Evolutionary conservation across 2,113 vertebrate genomes (phyloP).

Genomic region (Megaceryle torquata): DNA sequence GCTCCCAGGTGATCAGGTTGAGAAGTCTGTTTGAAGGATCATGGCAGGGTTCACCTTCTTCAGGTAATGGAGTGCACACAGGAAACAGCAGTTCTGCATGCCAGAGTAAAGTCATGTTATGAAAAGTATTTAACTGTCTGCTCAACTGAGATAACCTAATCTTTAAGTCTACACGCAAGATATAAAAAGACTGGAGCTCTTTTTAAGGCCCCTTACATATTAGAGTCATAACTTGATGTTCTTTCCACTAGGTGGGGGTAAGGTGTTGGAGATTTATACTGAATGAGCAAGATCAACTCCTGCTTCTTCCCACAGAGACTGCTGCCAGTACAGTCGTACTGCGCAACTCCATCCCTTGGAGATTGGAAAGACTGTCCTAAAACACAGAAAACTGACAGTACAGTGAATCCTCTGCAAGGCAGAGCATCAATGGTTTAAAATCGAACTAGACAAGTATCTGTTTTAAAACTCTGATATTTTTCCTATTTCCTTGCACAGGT

Average conservation of each 20-base stretch:
- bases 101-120: neutral
- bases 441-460: neutral
- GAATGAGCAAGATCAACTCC: neutral
- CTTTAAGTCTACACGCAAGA: neutral
- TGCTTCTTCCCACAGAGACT: neutral
- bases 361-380: neutral
- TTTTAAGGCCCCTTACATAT: neutral
- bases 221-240: neutral
- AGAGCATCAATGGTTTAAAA: neutral
- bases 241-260: slow-evolving; percentile 10
- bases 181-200: neutral
- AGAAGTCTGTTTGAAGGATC: slow-evolving; percentile 81
- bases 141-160: neutral
- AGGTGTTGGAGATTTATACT: neutral
- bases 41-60: slow-evolving; percentile 84
- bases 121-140: neutral
- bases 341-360: neutral
- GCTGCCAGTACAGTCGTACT: neutral
- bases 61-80: slow-evolving; percentile 85
- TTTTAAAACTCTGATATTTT: neutral
- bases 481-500: neutral
- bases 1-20: slow-evolving; percentile 87
- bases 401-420: neutral
- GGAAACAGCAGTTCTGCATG: slow-evolving; percentile 84
- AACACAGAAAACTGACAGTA: neutral